Evolutionary conservation across 2,797 vertebrate genomes (phyloP).

Genomic region (Oryzias sinensis): DNA sequence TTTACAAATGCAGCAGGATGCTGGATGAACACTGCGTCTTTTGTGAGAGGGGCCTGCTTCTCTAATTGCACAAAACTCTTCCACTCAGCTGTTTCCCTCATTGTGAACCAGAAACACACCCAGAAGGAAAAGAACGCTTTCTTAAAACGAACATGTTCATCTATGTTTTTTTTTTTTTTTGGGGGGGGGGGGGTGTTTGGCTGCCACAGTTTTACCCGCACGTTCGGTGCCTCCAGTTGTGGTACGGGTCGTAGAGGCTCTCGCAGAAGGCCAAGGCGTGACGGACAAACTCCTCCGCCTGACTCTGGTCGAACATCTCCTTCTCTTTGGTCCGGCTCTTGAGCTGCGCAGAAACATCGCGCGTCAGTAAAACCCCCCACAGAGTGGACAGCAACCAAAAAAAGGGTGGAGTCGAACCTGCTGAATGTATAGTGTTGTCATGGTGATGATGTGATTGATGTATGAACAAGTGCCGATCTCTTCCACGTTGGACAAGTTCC

Average conservation of each 20-base stretch:
- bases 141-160: too few relatives aligned
- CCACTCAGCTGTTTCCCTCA: background rate
- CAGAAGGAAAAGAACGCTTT: too few relatives aligned
- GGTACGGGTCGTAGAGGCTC: constrained; percentile 96
- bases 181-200: too few relatives aligned
- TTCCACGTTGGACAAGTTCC: constrained; percentile 96
- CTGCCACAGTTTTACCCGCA: constrained; percentile 78
- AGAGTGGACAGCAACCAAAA: background rate
- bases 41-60: background rate
- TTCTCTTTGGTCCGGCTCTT: constrained; percentile 99
- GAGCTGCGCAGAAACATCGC: constrained; percentile 72
- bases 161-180: too few relatives aligned
- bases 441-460: constrained; percentile 96
- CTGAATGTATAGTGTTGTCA: constrained; percentile 97
- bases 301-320: constrained; percentile 92
- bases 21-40: background rate
- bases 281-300: constrained; percentile 94
- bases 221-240: constrained; percentile 91
- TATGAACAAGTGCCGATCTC: constrained; percentile 97
- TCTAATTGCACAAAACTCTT: background rate
- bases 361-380: background rate
- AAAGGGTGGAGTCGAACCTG: constrained; percentile 79
- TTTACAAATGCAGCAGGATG: background rate
- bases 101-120: too few relatives aligned
- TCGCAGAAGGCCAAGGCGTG: constrained; percentile 95